Evolutionary conservation across 1,140 invertebrate species (phyloP).

Genomic region (Paraescarpia echinospica): DNA sequence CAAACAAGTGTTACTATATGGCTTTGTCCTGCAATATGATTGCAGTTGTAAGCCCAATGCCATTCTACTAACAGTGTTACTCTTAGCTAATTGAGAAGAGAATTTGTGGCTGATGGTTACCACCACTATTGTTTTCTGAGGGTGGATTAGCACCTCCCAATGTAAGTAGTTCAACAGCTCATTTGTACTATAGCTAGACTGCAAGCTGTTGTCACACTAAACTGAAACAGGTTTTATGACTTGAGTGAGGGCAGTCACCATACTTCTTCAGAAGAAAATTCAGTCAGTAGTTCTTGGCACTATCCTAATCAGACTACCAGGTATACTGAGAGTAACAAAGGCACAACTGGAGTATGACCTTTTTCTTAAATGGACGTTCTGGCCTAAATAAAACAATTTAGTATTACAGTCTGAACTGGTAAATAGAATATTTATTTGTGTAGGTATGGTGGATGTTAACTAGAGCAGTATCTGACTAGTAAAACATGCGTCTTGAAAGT

Average conservation of each 20-base stretch:
- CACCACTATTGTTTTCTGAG: no score
- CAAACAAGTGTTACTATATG: no score
- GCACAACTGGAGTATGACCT: neutral
- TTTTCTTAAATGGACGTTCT: neutral
- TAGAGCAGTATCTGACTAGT: neutral
- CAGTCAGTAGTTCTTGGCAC: neutral
- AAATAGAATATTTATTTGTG: neutral
- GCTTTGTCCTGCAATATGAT: neutral
- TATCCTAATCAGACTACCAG: no score
- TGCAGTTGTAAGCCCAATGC: neutral
- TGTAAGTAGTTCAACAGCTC: neutral
- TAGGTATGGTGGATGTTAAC: neutral
- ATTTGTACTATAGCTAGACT: neutral
- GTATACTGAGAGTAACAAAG: neutral
- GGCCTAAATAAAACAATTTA: neutral
- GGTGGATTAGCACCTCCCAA: neutral
- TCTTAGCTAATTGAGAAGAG: no score
- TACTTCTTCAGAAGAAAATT: neutral
- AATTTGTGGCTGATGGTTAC: no score
- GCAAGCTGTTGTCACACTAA: neutral
- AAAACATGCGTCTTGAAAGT: no score
- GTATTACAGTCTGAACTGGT: neutral
- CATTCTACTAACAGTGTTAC: neutral
- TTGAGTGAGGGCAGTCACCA: neutral
- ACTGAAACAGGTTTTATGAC: neutral